Evolutionary conservation across 2,888 invertebrate genomes (phyloP).

Genomic region (Parnassius smintheus): DNA sequence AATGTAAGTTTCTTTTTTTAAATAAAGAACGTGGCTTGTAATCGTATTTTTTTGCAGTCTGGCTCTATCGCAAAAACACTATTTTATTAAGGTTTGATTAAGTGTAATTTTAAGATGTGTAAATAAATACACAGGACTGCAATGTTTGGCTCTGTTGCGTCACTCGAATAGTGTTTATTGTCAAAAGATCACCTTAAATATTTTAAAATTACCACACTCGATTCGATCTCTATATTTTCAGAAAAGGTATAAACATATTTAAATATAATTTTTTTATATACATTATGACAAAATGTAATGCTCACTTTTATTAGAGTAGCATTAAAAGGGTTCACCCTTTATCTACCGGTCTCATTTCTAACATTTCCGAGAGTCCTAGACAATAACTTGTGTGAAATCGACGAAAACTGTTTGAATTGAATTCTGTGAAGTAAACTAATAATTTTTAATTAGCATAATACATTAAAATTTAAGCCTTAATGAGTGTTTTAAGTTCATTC

Average conservation of each 20-base stretch:
- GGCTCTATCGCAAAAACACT: slow-evolving; percentile 59
- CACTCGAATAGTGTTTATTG: slow-evolving; percentile 3
- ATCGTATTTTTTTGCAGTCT: slow-evolving; percentile 60
- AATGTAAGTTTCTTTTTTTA: slow-evolving; percentile 55
- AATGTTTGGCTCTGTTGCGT: slow-evolving; percentile 34
- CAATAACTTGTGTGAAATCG: slow-evolving; percentile 12
- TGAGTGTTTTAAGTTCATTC: slow-evolving; percentile 19
- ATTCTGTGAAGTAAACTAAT: slow-evolving; percentile 1
- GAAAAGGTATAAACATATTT: neutral
- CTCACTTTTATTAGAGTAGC: slow-evolving; percentile 6
- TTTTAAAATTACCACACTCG: neutral
- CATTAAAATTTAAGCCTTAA: slow-evolving; percentile 9
- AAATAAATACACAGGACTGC: slow-evolving; percentile 69
- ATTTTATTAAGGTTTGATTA: slow-evolving; percentile 61
- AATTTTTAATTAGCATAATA: slow-evolving; percentile 21
- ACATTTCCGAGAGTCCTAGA: slow-evolving; percentile 14
- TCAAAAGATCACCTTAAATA: slow-evolving; percentile 3
- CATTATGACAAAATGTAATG: slow-evolving; percentile 6
- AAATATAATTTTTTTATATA: neutral
- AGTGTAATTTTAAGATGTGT: slow-evolving; percentile 71
- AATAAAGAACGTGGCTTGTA: slow-evolving; percentile 49
- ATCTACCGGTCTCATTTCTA: slow-evolving; percentile 2
- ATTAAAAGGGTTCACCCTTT: slow-evolving; percentile 10
- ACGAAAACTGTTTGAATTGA: neutral
- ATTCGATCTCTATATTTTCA: neutral